Percentiles rank a stretch among this genome's conserved stretches.
Evolutionary conservation across 2,797 vertebrate species (phyloP).

Genomic region (Percopsis omiscomaycus): DNA sequence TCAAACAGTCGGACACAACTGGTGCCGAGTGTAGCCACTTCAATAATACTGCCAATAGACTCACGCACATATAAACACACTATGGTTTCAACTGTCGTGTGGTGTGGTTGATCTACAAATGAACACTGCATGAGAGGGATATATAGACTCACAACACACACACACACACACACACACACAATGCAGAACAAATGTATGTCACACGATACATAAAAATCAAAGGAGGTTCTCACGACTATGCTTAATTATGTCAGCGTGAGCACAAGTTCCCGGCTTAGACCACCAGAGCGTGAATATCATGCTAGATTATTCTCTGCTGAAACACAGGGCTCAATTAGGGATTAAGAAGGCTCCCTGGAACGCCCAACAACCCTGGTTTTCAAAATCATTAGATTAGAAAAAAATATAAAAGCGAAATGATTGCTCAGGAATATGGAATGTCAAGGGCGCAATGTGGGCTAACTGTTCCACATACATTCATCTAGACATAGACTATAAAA

Average conservation of each 20-base stretch:
- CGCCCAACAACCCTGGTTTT: constrained; percentile 46
- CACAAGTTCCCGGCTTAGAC: constrained; percentile 60
- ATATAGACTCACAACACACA: background rate
- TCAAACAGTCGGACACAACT: constrained; percentile 58
- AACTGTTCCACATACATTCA: background rate
- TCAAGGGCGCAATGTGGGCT: constrained; percentile 29
- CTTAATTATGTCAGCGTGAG: constrained; percentile 55
- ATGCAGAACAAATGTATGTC: background rate
- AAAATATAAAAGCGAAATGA: constrained; percentile 12
- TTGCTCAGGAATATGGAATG: constrained; percentile 39
- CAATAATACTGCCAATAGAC: constrained; percentile 42
- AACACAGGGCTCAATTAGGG: constrained; percentile 60
- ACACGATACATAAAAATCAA: background rate
- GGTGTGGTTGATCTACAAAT: constrained; percentile 1
- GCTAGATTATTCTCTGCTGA: constrained; percentile 51
- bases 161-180: background rate
- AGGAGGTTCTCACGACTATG: constrained; percentile 44
- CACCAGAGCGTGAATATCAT: constrained; percentile 63
- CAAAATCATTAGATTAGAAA: constrained; percentile 49
- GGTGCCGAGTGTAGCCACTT: constrained; percentile 49
- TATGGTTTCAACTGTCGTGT: constrained; percentile 8
- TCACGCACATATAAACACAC: constrained; percentile 9
- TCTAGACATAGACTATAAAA: background rate
- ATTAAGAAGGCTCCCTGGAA: constrained; percentile 50
- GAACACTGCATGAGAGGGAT: background rate